Conservation (phyloP, 1,140 invertebrate genomes). For the Drosophila arawakana region DNA sequence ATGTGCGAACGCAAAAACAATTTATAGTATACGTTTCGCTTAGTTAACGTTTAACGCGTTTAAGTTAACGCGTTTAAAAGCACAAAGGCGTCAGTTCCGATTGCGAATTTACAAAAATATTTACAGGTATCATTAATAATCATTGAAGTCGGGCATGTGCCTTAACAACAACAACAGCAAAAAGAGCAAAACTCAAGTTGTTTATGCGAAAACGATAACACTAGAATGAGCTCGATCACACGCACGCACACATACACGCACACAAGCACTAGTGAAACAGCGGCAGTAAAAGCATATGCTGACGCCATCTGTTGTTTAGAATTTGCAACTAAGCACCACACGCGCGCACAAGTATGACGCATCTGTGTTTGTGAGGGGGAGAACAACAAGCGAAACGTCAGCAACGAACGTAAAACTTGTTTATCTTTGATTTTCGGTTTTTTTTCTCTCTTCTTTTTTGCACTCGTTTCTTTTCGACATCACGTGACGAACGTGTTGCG, state of each 20-base stretch:
- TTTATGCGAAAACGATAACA: conserved; percentile 66
- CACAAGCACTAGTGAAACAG: background rate
- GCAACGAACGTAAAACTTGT: conserved; percentile 35
- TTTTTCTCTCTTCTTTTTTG: conserved; percentile 1
- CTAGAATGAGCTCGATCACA: conserved; percentile 1
- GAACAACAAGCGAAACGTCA: conserved; percentile 32
- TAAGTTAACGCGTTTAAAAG: conserved; percentile 20
- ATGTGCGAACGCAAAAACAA: conserved; percentile 1
- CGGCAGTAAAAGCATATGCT: conserved; percentile 18
- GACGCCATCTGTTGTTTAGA: conserved; percentile 39
- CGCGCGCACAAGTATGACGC: conserved; percentile 26
- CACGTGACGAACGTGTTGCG: conserved; percentile 31
- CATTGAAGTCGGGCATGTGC: conserved; percentile 31
- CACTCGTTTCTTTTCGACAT: conserved; percentile 9
- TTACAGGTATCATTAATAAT: conserved; percentile 33
- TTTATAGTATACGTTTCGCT: conserved; percentile 34
- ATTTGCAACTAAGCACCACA: conserved; percentile 19
- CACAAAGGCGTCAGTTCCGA: conserved; percentile 18
- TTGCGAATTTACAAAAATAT: conserved; percentile 26
- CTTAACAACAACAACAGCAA: conserved; percentile 32
- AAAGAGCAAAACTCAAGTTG: conserved; percentile 38
- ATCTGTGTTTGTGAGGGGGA: conserved; percentile 16
- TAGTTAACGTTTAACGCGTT: conserved; percentile 23
- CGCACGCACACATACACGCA: too few relatives aligned
- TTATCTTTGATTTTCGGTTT: conserved; percentile 24